A percentile compares a stretch with the other conserved stretches of the same genome.
Conservation (phyloP, 1,140 invertebrate genomes). For the Caenorhabditis inopinata region DNA sequence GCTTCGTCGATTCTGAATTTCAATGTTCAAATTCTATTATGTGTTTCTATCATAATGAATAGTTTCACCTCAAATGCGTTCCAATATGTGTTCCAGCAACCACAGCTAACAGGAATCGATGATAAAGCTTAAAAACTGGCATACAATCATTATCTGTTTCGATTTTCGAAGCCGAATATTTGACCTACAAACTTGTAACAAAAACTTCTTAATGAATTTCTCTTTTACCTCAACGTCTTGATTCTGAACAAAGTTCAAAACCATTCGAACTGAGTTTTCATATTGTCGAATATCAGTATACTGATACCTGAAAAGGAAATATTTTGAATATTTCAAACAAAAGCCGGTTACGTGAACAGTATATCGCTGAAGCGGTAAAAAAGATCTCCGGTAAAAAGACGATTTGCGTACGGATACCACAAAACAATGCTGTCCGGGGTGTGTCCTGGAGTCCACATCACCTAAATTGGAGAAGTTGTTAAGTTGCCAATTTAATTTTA, state of each 20-base stretch:
- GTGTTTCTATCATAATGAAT: neutral
- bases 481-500: no score
- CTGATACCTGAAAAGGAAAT: constrained; percentile 44
- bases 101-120: constrained; percentile 47
- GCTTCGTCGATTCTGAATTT: constrained; percentile 52
- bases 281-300: constrained; percentile 46
- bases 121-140: constrained; percentile 49
- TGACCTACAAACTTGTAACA: constrained; percentile 17
- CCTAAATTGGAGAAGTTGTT: no score
- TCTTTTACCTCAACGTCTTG: constrained; percentile 20
- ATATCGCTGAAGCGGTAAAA: constrained; percentile 55
- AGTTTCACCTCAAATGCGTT: constrained; percentile 41
- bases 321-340: neutral
- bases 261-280: constrained; percentile 37
- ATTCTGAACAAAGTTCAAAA: constrained; percentile 41
- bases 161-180: constrained; percentile 42
- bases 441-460: constrained; percentile 49
- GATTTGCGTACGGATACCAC: constrained; percentile 44
- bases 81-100: constrained; percentile 49
- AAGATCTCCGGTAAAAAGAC: constrained; percentile 51
- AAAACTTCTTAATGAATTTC: neutral
- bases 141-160: constrained; percentile 47
- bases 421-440: constrained; percentile 51
- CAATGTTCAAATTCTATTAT: neutral
- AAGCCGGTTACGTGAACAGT: constrained; percentile 46